Percentiles rank a stretch among this genome's conserved stretches.
Conservation (phyloP, 2,797 vertebrate species). For the Mormyrops attenuatus region DNA sequence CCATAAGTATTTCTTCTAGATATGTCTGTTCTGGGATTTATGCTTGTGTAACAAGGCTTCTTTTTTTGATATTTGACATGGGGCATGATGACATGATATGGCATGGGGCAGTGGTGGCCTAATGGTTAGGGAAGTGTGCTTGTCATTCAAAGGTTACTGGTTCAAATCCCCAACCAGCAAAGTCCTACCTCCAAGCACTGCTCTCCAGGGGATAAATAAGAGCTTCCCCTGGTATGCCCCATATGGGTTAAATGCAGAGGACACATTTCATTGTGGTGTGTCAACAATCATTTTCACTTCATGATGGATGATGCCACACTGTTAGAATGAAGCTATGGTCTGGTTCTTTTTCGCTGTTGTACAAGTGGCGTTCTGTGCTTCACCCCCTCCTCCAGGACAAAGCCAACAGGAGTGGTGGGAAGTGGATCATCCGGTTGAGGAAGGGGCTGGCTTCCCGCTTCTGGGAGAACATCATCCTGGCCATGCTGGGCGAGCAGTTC, state of each 20-base stretch:
- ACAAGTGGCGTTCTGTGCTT: neutral
- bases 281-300: neutral
- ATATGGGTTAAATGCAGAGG: neutral
- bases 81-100: too few species aligned
- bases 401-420: constrained; percentile 59
- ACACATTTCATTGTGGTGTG: neutral
- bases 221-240: neutral
- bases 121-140: neutral
- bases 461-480: constrained; percentile 66
- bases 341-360: neutral
- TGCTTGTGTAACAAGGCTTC: neutral
- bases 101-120: neutral
- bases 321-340: neutral
- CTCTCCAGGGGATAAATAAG: neutral
- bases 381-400: constrained; percentile 43
- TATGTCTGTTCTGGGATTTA: neutral
- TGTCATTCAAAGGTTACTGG: neutral
- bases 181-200: neutral
- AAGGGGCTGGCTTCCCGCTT: constrained; percentile 61
- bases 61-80: too few species aligned
- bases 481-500: constrained; percentile 66
- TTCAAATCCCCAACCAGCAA: neutral
- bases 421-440: constrained; percentile 64
- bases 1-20: too few species aligned
- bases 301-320: neutral